A percentile compares a stretch with the other conserved stretches of the same genome.
phyloP scores from a whole-genome alignment of 2,888 invertebrate species.

The Rhamphomyia laevipes region DNA sequence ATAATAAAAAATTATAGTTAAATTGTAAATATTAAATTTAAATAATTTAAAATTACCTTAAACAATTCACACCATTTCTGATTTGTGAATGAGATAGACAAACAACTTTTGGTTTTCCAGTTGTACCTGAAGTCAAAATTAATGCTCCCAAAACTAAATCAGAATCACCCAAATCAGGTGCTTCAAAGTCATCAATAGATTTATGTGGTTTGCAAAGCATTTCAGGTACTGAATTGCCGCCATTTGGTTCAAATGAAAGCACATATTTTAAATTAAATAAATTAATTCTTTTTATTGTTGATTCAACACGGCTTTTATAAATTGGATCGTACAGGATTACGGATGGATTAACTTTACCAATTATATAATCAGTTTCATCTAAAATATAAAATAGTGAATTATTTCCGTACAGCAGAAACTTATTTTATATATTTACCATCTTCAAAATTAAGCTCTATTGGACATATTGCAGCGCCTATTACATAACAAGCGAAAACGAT shows the following conservation, averaged over 20 bases:
- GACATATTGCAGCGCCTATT: conserved; percentile 1
- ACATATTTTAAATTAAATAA: conserved; percentile 1
- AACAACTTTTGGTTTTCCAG: conserved; percentile 6
- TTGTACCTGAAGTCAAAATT: conserved; percentile 5
- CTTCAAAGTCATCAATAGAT: background rate
- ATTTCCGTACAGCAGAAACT: background rate
- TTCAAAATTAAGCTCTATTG: conserved; percentile 1
- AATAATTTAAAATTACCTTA: too few relatives aligned
- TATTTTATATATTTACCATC: conserved; percentile 1
- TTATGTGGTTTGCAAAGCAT: background rate
- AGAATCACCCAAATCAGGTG: background rate
- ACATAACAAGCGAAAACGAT: background rate
- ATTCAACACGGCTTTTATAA: background rate
- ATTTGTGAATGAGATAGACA: conserved; percentile 1
- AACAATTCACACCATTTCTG: background rate
- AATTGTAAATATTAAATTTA: too few relatives aligned
- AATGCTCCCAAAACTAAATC: background rate
- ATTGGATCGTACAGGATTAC: background rate
- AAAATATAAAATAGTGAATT: background rate
- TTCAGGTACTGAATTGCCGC: conserved; percentile 1
- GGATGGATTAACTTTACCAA: background rate
- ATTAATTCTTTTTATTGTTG: background rate
- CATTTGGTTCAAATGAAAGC: conserved; percentile 1
- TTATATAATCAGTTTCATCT: conserved; percentile 4
- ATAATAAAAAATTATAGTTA: too few relatives aligned